Evolutionary conservation across 2,888 invertebrate genomes (phyloP).

Genomic region (Ferdinandea cuprea): DNA sequence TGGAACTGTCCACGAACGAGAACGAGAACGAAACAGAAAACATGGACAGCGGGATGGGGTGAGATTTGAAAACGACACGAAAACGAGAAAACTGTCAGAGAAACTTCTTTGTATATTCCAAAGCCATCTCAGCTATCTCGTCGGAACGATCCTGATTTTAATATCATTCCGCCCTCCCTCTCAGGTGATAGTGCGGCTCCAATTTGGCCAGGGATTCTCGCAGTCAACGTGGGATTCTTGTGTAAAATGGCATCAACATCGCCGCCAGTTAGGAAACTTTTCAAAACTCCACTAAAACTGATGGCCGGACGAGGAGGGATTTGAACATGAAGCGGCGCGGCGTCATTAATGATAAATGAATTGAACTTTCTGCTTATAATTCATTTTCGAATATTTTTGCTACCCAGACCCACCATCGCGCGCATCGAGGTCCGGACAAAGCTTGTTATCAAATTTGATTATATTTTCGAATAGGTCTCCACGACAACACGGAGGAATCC

Average conservation of each 20-base stretch:
- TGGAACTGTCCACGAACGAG: conserved; percentile 58
- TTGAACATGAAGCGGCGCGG: conserved; percentile 20
- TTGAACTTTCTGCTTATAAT: conserved; percentile 69
- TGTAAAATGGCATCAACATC: conserved; percentile 23
- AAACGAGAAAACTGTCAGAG: conserved; percentile 57
- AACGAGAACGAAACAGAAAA: conserved; percentile 6
- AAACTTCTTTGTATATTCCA: conserved; percentile 49
- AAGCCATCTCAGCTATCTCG: conserved; percentile 16
- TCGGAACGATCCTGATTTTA: conserved; percentile 28
- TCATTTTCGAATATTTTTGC: conserved; percentile 58
- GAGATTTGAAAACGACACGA: conserved; percentile 37
- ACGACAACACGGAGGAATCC: conserved; percentile 15
- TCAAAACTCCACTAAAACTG: conserved; percentile 48
- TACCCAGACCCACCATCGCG: not conserved
- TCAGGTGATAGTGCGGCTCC: conserved; percentile 54
- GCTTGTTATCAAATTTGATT: conserved; percentile 71
- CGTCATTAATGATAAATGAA: conserved; percentile 71
- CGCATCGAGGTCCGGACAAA: conserved; percentile 40
- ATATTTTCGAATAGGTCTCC: conserved; percentile 50
- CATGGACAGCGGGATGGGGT: not conserved
- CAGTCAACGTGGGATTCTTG: not conserved
- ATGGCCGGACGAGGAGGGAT: conserved; percentile 1
- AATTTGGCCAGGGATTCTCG: conserved; percentile 39
- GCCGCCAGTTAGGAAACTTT: conserved; percentile 30
- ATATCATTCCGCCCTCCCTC: not conserved